phyloP scores from a whole-genome alignment of 2,797 vertebrate genomes.

The Muscicapa comitata region DNA sequence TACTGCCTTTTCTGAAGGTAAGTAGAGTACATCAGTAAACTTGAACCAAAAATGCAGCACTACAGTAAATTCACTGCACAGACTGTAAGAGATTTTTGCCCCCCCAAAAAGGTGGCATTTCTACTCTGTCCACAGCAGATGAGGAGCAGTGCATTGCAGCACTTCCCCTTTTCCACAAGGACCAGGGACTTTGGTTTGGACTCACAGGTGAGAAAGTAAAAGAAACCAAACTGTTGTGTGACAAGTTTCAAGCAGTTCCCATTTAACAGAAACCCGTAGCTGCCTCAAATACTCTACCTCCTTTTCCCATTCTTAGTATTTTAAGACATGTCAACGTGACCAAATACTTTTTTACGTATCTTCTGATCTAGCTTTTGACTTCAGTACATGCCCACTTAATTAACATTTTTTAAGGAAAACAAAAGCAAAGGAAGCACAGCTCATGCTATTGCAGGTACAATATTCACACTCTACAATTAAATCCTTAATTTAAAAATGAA shows the following conservation, averaged over 20 bases:
- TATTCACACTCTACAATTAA: neutral
- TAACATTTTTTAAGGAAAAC: neutral
- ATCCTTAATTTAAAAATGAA: neutral
- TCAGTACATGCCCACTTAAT: neutral
- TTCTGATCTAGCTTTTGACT: neutral
- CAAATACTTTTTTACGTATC: neutral
- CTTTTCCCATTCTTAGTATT: neutral
- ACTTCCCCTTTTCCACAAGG: neutral
- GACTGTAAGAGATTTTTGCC: neutral
- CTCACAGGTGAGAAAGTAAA: accelerated
- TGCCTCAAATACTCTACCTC: neutral
- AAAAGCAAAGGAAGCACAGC: neutral
- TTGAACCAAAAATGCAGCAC: neutral
- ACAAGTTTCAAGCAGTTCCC: neutral
- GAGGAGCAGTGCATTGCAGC: neutral
- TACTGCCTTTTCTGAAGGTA: neutral
- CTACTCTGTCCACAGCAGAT: neutral
- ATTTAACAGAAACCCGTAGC: neutral
- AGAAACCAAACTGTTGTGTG: neutral
- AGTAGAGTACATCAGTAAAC: neutral
- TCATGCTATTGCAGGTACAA: neutral
- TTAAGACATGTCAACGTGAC: neutral
- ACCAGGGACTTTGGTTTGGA: neutral
- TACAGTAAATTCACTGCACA: neutral
- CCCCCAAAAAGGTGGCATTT: neutral